phyloP scores from a whole-genome alignment of 1,140 invertebrate species.

The Psix sp. region DNA sequence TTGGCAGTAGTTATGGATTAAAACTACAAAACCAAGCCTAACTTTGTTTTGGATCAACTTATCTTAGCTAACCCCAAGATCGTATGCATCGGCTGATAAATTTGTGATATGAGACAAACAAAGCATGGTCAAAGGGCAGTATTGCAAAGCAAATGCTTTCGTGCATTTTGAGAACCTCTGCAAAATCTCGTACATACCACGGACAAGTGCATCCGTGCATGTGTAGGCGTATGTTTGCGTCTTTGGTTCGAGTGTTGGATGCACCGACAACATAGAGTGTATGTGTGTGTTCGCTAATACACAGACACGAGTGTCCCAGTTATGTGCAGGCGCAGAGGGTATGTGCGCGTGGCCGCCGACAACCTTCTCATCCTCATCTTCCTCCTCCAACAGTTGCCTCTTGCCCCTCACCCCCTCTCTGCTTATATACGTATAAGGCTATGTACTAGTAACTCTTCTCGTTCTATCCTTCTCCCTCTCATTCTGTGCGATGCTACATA shows the following conservation, averaged over 20 bases:
- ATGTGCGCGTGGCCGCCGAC: conserved; percentile 55
- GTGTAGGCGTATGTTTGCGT: conserved; percentile 56
- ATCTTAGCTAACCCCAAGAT: conserved; percentile 15
- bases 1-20: no score
- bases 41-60: neutral
- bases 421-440: conserved; percentile 59
- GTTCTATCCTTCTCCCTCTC: conserved; percentile 2
- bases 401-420: conserved; percentile 7
- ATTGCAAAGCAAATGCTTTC: neutral
- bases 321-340: conserved; percentile 33
- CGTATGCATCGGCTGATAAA: conserved; percentile 1
- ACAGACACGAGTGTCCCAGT: conserved; percentile 13
- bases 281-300: conserved; percentile 18
- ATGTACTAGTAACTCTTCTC: conserved; percentile 45
- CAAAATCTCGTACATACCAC: conserved; percentile 53
- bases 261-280: neutral
- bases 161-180: conserved; percentile 49
- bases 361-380: conserved; percentile 57
- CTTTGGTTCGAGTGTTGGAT: conserved; percentile 34
- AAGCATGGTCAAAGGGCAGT: conserved; percentile 34
- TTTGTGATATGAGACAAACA: conserved; percentile 11
- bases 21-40: no score
- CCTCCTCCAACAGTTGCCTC: conserved; percentile 33
- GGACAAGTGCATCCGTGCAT: conserved; percentile 57
- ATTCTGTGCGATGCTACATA: conserved; percentile 56